Percentiles rank a stretch among this genome's conserved stretches.
phyloP scores from a whole-genome alignment of 2,113 vertebrate species.

The Oxygymnocypris stewartii region DNA sequence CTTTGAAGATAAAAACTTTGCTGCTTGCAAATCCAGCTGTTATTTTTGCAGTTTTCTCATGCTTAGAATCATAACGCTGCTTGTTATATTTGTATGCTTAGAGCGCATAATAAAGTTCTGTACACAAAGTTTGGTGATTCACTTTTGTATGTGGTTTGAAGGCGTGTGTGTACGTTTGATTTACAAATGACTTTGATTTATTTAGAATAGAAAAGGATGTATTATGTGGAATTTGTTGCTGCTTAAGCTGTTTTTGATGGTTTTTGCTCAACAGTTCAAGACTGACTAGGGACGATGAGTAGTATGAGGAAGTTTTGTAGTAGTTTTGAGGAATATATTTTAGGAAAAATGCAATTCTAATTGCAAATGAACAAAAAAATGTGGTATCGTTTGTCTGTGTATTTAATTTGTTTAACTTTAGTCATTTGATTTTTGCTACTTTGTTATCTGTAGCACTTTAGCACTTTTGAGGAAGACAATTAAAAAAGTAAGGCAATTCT shows the following conservation, averaged over 20 bases:
- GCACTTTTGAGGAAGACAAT: too few species aligned
- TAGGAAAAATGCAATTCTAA: neutral
- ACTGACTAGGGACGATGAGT: neutral
- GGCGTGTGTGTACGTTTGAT: neutral
- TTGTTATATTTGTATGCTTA: neutral
- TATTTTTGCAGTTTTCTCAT: neutral
- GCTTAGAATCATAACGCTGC: neutral
- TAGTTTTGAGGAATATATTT: neutral
- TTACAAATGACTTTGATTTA: neutral
- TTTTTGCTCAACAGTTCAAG: neutral
- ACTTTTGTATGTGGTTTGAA: constrained; percentile 3
- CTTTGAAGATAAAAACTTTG: neutral
- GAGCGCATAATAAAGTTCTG: neutral
- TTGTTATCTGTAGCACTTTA: too few species aligned
- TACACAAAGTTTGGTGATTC: neutral
- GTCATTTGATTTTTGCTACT: neutral
- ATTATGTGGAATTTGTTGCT: neutral
- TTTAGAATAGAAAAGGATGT: neutral
- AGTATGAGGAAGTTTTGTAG: too few species aligned
- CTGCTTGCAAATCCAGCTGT: neutral
- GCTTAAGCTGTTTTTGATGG: neutral
- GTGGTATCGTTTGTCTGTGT: too few species aligned
- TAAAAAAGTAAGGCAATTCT: too few species aligned
- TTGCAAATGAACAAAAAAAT: neutral
- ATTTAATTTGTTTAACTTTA: neutral